Base-by-base conservation (phyloP, 2,797 vertebrate species). In the Gadopsis bispinosus region DNA sequence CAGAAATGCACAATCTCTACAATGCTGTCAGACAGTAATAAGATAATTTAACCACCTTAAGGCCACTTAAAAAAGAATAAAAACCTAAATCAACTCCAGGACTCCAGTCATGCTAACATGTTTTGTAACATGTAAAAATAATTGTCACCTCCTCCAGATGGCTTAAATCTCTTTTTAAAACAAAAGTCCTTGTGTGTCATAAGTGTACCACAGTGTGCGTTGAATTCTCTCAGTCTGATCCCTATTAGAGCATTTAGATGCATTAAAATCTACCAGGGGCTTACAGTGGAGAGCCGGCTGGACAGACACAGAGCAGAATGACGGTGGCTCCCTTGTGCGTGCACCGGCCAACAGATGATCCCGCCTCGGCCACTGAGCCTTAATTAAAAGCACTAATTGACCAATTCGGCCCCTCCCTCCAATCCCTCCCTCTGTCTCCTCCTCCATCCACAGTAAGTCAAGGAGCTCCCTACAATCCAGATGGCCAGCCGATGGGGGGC, bases 401-500 rank as follows among this genome's bases (percentile, higher is more conserved):
- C 92, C 93, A 91, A 92, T 94, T 91, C 74, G 75, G 87, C 89
- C 89, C 95, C 81, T 85, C 86, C 81, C 78, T 62, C 75, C 75
- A 35, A 69, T 83, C 81, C 85, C 86, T 76, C 87, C 76, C 87
- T 62, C 83, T 54, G 76, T 81, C 81, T 87, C 86, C 85, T 86
- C 86, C 79, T 91, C 86, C 86, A 79, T 88, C 96, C 95, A 87
- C 96, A 99, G 98, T 99, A 96, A 99, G 97, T 97, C 98, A 99
- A 97, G 98, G 98, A 94, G 97, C 97, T 85, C 97, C 98, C 91
- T 99, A 99, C 94, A 99, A 98, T 88, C 97, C 98, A 12, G 98
- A 99, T 8, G 98, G 98, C 91, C 98, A 99, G 94, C 98, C 98
- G 3, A 99, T 99, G 97, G 97, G 98, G 95, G 98, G 98, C 85